Evolutionary conservation across 2,113 vertebrate genomes (phyloP).

Genomic region (Paracanthobrama guichenoti): DNA sequence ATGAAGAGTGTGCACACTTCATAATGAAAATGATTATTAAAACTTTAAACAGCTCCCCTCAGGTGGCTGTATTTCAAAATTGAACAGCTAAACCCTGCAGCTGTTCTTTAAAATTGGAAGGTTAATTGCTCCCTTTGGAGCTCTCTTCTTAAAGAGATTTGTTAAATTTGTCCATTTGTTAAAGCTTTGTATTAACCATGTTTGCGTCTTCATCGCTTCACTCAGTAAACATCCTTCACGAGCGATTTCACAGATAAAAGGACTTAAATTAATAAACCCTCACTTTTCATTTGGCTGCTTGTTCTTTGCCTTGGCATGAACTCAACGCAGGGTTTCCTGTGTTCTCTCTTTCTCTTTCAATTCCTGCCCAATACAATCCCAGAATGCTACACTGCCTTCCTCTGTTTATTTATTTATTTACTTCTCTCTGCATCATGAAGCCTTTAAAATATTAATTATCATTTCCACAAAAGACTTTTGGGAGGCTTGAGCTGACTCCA

Average conservation of each 20-base stretch:
- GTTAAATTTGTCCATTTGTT: conserved; percentile 31
- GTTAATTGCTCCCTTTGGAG: conserved; percentile 46
- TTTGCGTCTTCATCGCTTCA: conserved; percentile 13
- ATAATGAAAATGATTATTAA: conserved; percentile 47
- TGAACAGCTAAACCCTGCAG: conserved; percentile 39
- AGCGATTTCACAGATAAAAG: conserved; percentile 32
- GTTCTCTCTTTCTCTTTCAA: conserved; percentile 27
- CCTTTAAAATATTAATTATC: conserved; percentile 31
- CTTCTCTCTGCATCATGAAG: conserved; percentile 26
- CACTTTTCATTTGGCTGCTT: neutral
- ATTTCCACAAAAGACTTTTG: neutral
- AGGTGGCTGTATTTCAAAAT: conserved; percentile 28
- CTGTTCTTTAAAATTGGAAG: conserved; percentile 35
- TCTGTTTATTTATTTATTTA: conserved; percentile 21
- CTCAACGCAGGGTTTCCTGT: neutral
- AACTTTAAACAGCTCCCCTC: conserved; percentile 32
- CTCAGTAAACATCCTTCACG: conserved; percentile 23
- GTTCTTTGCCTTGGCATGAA: conserved; percentile 23
- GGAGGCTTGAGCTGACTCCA: conserved; percentile 21
- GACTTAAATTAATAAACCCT: conserved; percentile 17
- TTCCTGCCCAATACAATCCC: conserved; percentile 4
- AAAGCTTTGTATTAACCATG: conserved; percentile 26
- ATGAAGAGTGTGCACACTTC: conserved; percentile 15
- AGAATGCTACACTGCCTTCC: conserved; percentile 10
- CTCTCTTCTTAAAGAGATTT: conserved; percentile 39